Base-by-base conservation (phyloP, 2,113 vertebrate genomes). In the Pholis gunnellus region DNA sequence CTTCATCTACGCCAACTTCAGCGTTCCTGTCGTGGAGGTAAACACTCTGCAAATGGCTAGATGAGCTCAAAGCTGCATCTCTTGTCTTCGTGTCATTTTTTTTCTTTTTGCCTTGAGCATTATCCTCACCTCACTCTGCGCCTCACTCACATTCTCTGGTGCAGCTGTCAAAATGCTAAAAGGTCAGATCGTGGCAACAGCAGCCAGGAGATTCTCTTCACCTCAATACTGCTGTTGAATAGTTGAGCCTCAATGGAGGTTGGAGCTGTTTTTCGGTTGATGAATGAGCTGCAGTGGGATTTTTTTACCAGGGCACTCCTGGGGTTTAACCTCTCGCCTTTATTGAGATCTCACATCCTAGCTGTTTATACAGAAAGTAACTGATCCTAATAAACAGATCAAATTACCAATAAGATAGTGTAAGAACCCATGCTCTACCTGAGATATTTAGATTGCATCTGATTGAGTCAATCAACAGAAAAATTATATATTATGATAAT, bases 1-100 rank as follows among this genome's bases (percentile, higher is more conserved):
- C 50, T 99, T 99, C 89, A 96, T 99, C 95, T 94, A 97, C 0
- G 97, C 95, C 77, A 98, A 99, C 95, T 94, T 99, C 88, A 99
- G 98, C 0, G 88, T 97, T 68, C 97, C 97, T 0, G 97, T 97
- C 34, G 90, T 97, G 34, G 95, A 98, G 97, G 97, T 99, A 93
- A 96, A 84, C 74, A 60, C 46, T 48, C 38, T 52, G 20, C 14
- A 0, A 9, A 34, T n/a, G 8, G 85, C 61, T 70, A 5, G 11
- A 75, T 36, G 29, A 72, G 25, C 79, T 83, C 0, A 36, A 65
- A 57, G 10, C 29, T 61, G 56, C 27, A 2, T 75, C 42, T 36
- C 64, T 72, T 42, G 36, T 76, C 36, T 72, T 46, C 20, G 13
- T 74, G 44, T 71, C 15, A 48, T 85, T 73, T 63, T 52, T 22